Conservation (phyloP, 2,888 invertebrate species). For the Ophioninae sp. region DNA sequence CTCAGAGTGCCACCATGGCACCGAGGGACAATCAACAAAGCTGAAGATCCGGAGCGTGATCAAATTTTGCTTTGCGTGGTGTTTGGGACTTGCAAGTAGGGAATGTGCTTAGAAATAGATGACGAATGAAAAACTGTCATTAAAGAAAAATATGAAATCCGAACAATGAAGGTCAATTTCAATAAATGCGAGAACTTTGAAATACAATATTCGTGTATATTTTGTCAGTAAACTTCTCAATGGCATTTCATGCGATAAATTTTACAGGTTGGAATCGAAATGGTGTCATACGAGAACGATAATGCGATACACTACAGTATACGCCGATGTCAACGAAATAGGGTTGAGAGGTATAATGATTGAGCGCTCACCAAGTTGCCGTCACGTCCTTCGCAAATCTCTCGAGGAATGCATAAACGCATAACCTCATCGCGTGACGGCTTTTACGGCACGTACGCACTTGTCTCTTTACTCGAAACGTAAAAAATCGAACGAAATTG, state of each 20-base stretch:
- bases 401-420: slow-evolving; percentile 6
- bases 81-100: too few relatives aligned
- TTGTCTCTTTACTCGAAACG: background rate
- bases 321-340: background rate
- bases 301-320: background rate
- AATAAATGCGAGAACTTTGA: background rate
- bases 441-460: background rate
- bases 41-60: background rate
- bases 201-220: background rate
- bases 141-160: background rate
- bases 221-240: background rate
- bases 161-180: background rate
- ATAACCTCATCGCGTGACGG: slow-evolving; percentile 32
- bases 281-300: background rate
- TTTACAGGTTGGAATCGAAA: slow-evolving; percentile 14
- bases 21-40: background rate
- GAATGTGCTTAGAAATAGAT: too few relatives aligned
- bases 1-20: too few relatives aligned
- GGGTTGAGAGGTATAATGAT: background rate
- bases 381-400: slow-evolving; percentile 27
- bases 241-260: background rate
- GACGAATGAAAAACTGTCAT: background rate
- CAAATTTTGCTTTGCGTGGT: background rate
- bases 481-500: background rate
- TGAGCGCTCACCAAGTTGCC: slow-evolving; percentile 20